A percentile compares a stretch with the other conserved stretches of the same genome.
These are phyloP conservation scores for Himalopsyche phryganea DNA, from an alignment of 1,140 invertebrate genomes.

Conservation along the genomic window DNA sequence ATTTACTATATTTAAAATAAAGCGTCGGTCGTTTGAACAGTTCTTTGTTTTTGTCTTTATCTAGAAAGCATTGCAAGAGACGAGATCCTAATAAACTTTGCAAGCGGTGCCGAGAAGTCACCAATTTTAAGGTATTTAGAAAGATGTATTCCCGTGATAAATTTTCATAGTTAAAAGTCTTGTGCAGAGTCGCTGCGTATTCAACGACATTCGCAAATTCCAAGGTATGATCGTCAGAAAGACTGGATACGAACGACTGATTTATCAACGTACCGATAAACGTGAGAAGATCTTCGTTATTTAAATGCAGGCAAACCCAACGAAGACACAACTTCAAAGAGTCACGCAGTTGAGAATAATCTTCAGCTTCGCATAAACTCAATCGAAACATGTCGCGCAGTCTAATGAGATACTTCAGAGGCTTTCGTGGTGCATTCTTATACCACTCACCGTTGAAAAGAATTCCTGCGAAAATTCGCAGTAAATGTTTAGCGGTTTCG, in stretches of 20 bases:
- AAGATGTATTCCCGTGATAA: conserved; percentile 5
- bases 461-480: conserved; percentile 1
- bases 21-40: conserved; percentile 52
- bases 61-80: conserved; percentile 54
- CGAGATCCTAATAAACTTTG: conserved; percentile 53
- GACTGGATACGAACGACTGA: not conserved
- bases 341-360: conserved; percentile 3
- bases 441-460: conserved; percentile 5
- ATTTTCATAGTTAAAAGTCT: conserved; percentile 2
- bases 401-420: conserved; percentile 5
- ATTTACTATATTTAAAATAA: conserved; percentile 50
- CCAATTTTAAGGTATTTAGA: conserved; percentile 3
- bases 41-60: conserved; percentile 49
- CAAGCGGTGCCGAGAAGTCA: conserved; percentile 38
- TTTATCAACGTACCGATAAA: conserved; percentile 15
- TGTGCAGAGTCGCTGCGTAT: conserved; percentile 8
- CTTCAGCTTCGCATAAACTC: not conserved
- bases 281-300: conserved; percentile 7
- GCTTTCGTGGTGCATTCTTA: not conserved
- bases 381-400: conserved; percentile 15
- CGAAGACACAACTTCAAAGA: conserved; percentile 10
- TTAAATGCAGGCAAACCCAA: conserved; percentile 5
- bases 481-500: conserved; percentile 4
- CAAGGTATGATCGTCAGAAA: conserved; percentile 5
- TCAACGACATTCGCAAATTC: conserved; percentile 6